Evolutionary conservation across 1,140 invertebrate species (phyloP).

Genomic region (Trichonephila inaurata): DNA sequence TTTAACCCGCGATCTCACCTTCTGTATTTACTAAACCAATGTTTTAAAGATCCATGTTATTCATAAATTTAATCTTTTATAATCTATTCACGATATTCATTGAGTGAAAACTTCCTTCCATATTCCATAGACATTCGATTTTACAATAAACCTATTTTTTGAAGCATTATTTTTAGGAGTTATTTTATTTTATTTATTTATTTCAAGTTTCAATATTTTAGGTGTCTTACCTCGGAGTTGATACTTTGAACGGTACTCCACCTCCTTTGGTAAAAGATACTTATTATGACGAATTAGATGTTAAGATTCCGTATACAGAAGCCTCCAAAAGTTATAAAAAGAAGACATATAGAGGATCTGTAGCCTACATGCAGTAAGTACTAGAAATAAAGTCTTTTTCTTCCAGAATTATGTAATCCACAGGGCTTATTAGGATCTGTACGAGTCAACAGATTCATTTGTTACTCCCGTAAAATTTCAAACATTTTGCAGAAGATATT

Average conservation of each 20-base stretch:
- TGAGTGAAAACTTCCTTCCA: no score
- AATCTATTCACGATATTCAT: no score
- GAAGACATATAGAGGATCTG: constrained; percentile 86
- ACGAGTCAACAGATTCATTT: no score
- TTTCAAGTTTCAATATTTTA: background rate
- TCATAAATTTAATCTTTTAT: no score
- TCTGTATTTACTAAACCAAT: no score
- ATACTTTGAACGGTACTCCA: constrained; percentile 83
- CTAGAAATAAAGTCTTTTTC: background rate
- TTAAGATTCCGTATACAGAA: constrained; percentile 85
- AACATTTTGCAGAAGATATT: no score
- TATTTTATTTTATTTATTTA: background rate
- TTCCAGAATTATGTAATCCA: background rate
- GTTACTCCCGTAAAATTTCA: no score
- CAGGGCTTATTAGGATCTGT: no score
- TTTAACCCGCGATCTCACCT: no score
- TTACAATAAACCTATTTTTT: background rate
- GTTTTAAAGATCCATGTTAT: no score
- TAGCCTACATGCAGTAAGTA: constrained; percentile 85
- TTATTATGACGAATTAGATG: constrained; percentile 84
- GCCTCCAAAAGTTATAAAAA: constrained; percentile 85
- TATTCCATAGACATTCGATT: background rate
- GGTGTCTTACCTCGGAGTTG: constrained; percentile 85
- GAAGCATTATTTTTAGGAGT: background rate
- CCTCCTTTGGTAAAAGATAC: constrained; percentile 86